phyloP scores from a whole-genome alignment of 2,797 vertebrate species.

The Atherinosoma microstoma region DNA sequence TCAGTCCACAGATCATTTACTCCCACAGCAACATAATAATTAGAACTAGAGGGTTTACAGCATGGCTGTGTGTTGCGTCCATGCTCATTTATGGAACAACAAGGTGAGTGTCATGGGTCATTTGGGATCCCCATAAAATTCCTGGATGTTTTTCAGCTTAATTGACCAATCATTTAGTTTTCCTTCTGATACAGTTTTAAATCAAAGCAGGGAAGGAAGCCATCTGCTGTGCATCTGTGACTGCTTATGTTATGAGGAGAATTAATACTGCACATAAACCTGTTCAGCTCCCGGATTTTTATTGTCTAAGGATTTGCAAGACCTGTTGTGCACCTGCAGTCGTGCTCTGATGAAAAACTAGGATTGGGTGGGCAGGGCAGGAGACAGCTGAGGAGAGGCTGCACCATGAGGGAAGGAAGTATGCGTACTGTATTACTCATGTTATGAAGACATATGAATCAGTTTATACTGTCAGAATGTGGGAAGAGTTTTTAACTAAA shows the following conservation, averaged over 20 bases:
- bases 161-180: conserved; percentile 35
- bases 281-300: conserved; percentile 8
- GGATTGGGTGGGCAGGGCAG: conserved; percentile 19
- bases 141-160: conserved; percentile 11
- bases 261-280: conserved; percentile 30
- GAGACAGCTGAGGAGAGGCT: conserved; percentile 1
- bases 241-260: conserved; percentile 13
- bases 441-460: no score
- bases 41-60: neutral
- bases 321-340: conserved; percentile 9
- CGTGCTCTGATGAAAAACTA: neutral
- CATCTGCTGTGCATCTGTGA: conserved; percentile 48
- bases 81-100: neutral
- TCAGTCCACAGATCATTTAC: conserved; percentile 1
- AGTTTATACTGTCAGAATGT: neutral
- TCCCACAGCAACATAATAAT: neutral
- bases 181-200: conserved; percentile 30
- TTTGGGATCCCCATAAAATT: neutral
- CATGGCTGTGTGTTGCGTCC: neutral
- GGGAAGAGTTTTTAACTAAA: neutral
- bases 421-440: no score
- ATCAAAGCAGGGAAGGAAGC: conserved; percentile 13
- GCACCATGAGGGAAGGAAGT: neutral
- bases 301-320: conserved; percentile 4
- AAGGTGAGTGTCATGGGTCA: conserved; percentile 8